Percentiles rank a stretch among this genome's conserved stretches.
phyloP scores from a whole-genome alignment of 2,113 vertebrate genomes.

The Takifugu flavidus region DNA sequence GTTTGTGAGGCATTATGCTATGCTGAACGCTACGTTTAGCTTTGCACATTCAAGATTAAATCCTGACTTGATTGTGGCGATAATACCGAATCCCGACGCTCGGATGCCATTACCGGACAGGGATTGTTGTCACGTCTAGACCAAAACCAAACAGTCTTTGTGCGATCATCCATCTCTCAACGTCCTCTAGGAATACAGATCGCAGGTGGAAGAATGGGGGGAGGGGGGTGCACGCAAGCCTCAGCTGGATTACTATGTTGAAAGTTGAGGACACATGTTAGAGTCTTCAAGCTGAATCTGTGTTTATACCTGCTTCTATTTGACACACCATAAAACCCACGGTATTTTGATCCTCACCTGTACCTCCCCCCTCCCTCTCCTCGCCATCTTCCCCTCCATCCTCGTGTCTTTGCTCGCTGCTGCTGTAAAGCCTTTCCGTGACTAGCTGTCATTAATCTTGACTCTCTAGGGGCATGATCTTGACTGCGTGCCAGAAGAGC shows the following conservation, averaged over 20 bases:
- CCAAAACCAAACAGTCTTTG: constrained; percentile 40
- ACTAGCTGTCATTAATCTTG: constrained; percentile 82
- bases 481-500: constrained; percentile 70
- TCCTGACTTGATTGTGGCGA: too few relatives aligned
- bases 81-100: too few relatives aligned
- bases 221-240: constrained; percentile 24
- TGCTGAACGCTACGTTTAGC: too few relatives aligned
- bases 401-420: constrained; percentile 47
- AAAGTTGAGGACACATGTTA: constrained; percentile 1
- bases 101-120: constrained; percentile 11
- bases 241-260: constrained; percentile 37
- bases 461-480: constrained; percentile 73
- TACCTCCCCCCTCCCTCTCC: constrained; percentile 2
- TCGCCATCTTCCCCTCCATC: constrained; percentile 25
- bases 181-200: constrained; percentile 1
- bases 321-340: constrained; percentile 2
- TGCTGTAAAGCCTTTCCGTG: constrained; percentile 74
- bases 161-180: constrained; percentile 24
- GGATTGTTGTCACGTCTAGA: constrained; percentile 47
- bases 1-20: too few relatives aligned
- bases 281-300: constrained; percentile 6
- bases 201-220: constrained; percentile 8
- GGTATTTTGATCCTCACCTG: constrained; percentile 28
- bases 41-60: too few relatives aligned
- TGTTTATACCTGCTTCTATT: constrained; percentile 4